Evolutionary conservation across 2,113 vertebrate genomes (phyloP).

Genomic region (Suricata suricatta): DNA sequence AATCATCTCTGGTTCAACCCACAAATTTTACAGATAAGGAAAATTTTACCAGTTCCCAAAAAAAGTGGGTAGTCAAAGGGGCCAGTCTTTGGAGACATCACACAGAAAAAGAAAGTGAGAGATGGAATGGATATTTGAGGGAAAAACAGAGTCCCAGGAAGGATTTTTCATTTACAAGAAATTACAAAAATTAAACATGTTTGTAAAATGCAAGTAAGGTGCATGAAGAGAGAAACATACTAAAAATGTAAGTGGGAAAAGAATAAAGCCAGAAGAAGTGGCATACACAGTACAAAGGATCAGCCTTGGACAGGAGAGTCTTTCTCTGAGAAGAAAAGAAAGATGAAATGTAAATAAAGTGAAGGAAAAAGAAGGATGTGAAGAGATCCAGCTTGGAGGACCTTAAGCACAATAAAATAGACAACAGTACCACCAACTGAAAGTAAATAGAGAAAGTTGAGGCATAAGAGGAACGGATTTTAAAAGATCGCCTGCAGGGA

Average conservation of each 20-base stretch:
- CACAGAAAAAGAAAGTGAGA: neutral
- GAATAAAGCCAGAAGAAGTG: neutral
- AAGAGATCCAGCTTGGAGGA: neutral
- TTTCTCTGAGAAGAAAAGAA: neutral
- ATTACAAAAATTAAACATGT: neutral
- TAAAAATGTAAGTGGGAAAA: neutral
- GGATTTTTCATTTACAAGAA: neutral
- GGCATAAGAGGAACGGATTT: neutral
- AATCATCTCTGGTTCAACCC: slow-evolving; percentile 18
- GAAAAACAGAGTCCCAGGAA: neutral
- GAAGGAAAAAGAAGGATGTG: neutral
- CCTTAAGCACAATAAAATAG: neutral
- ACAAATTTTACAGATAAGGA: slow-evolving; percentile 41
- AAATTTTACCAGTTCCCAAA: slow-evolving; percentile 62
- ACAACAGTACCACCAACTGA: neutral
- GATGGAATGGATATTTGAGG: neutral
- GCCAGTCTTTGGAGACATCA: neutral
- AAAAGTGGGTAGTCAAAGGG: slow-evolving; percentile 44
- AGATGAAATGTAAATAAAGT: neutral
- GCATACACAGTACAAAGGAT: neutral
- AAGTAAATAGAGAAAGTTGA: neutral
- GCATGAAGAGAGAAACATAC: neutral
- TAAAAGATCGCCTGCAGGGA: neutral
- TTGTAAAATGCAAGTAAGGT: neutral
- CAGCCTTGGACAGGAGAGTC: neutral